Conservation (phyloP, 2,888 invertebrate genomes). For the Sesia bembeciformis region DNA sequence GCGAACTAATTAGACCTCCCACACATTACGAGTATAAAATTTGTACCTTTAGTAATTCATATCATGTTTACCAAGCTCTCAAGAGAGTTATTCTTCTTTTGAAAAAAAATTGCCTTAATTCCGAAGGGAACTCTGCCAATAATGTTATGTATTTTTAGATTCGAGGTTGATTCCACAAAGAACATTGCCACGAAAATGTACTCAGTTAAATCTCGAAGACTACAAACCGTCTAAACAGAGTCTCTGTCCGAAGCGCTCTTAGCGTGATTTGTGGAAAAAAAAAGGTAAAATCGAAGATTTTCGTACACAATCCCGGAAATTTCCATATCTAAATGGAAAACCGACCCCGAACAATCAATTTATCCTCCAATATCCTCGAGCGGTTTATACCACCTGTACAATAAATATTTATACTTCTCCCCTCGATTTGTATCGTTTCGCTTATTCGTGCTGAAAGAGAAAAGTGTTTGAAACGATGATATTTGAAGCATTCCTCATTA, state of each 20-base stretch:
- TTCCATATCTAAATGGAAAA: conserved; percentile 76
- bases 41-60: no score
- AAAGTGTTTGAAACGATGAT: conserved; percentile 13
- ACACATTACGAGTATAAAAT: no score
- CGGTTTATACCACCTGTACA: conserved; percentile 73
- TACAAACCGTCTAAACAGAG: conserved; percentile 25
- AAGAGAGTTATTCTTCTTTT: no score
- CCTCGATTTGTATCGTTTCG: conserved; percentile 54
- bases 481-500: conserved; percentile 7
- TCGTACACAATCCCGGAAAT: conserved; percentile 71
- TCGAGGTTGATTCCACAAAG: no score
- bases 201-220: conserved; percentile 19
- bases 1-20: no score
- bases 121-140: no score
- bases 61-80: no score
- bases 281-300: conserved; percentile 61
- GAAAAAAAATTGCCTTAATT: no score
- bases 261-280: conserved; percentile 61
- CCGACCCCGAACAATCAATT: conserved; percentile 74
- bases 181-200: neutral
- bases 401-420: conserved; percentile 70
- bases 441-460: conserved; percentile 30
- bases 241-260: conserved; percentile 25
- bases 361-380: conserved; percentile 72
- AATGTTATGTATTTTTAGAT: no score